These are phyloP conservation scores for Aphelocoma californica DNA, from an alignment of 2,797 vertebrate species.

Conservation along the genomic window DNA sequence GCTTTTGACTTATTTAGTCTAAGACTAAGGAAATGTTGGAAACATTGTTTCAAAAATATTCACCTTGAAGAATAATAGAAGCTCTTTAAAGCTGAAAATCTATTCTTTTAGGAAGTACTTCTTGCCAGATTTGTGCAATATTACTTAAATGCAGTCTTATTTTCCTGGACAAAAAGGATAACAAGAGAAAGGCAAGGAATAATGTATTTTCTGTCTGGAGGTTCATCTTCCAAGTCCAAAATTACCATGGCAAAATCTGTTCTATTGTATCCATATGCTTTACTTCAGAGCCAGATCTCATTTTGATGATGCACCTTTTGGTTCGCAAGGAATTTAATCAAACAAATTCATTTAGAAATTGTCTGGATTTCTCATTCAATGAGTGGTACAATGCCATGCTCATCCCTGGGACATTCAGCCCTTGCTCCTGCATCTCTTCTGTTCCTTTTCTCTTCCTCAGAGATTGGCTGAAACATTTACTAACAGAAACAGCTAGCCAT, in stretches of 20 bases:
- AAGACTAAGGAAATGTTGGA: not conserved
- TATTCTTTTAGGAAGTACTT: not conserved
- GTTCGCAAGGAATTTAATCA: not conserved
- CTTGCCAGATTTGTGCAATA: not conserved
- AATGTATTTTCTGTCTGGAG: constrained; percentile 11
- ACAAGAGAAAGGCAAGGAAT: not conserved
- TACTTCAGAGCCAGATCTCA: not conserved
- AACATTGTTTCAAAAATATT: not conserved
- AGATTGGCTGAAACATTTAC: not conserved
- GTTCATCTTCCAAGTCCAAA: not conserved
- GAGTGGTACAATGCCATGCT: not conserved
- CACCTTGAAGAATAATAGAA: not conserved
- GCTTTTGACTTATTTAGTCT: not conserved
- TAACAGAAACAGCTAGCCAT: not conserved
- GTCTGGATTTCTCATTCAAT: not conserved
- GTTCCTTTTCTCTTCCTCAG: not conserved
- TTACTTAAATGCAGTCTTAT: not conserved
- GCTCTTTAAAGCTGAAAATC: not conserved
- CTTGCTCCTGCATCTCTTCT: not conserved
- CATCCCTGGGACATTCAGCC: not conserved
- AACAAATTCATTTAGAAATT: not conserved
- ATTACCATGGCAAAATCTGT: not conserved
- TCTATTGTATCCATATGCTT: not conserved
- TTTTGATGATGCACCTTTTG: not conserved
- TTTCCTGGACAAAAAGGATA: not conserved